These are phyloP conservation scores for Sapajus apella DNA, from an alignment of 2,113 vertebrate genomes.

Conservation along the genomic window DNA sequence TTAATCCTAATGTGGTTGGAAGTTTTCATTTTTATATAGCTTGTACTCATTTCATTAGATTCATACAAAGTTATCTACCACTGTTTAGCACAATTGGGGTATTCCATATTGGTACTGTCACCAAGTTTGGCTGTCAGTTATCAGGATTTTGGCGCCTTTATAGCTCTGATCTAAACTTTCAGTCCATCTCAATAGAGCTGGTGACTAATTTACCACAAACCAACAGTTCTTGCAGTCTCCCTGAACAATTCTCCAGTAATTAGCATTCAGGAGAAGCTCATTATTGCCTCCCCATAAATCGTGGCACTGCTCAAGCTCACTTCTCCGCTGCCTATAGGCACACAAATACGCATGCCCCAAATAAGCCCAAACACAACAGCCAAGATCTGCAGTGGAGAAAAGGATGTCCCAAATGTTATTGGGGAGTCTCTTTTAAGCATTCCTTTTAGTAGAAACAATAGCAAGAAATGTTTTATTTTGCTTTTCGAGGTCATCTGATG, in stretches of 20 bases:
- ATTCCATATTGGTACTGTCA: slow-evolving; percentile 61
- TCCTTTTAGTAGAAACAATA: background rate
- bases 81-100: slow-evolving; percentile 56
- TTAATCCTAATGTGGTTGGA: slow-evolving; percentile 55
- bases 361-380: slow-evolving; percentile 8
- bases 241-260: slow-evolving; percentile 85
- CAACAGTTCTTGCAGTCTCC: slow-evolving; percentile 84
- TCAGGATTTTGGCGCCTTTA: slow-evolving; percentile 80
- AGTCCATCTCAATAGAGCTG: slow-evolving; percentile 79
- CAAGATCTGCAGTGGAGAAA: slow-evolving; percentile 67
- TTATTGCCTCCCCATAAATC: slow-evolving; percentile 83
- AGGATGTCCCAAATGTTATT: slow-evolving; percentile 59
- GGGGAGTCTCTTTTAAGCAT: slow-evolving; percentile 60
- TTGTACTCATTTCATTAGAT: slow-evolving; percentile 53
- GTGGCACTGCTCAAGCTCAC: slow-evolving; percentile 76
- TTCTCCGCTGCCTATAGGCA: background rate
- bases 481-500: background rate
- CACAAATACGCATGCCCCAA: background rate
- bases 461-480: background rate
- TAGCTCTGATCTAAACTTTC: slow-evolving; percentile 76
- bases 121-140: slow-evolving; percentile 69
- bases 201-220: slow-evolving; percentile 87
- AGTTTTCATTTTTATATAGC: slow-evolving; percentile 15
- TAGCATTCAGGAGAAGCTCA: slow-evolving; percentile 86
- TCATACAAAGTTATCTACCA: slow-evolving; percentile 34